phyloP scores from a whole-genome alignment of 2,888 invertebrate species.

The Hofmannophila pseudospretella region DNA sequence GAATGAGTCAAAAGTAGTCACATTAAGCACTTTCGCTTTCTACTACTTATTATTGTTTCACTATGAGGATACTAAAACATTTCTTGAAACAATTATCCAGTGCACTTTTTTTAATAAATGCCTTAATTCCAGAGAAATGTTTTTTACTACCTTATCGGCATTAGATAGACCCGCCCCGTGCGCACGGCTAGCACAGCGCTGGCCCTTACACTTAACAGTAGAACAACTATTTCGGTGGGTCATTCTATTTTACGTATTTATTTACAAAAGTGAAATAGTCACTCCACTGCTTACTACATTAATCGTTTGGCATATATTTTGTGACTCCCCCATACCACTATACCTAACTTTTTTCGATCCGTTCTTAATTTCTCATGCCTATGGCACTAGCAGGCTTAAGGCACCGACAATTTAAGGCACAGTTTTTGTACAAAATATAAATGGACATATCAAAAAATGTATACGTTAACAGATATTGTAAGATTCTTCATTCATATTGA shows the following conservation, averaged over 20 bases:
- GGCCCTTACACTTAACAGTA: too few species aligned
- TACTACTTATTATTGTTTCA: too few species aligned
- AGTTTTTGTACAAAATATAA: conserved; percentile 30
- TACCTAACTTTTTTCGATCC: conserved; percentile 40
- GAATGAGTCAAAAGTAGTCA: too few species aligned
- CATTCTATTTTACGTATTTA: conserved; percentile 57
- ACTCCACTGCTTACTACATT: conserved; percentile 39
- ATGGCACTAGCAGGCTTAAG: conserved; percentile 56
- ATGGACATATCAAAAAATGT: conserved; percentile 19
- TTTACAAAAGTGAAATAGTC: conserved; percentile 49
- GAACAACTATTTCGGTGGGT: conserved; percentile 65
- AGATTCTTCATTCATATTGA: conserved; percentile 18
- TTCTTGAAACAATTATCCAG: too few species aligned
- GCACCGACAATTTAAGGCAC: conserved; percentile 61
- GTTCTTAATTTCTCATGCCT: conserved; percentile 26
- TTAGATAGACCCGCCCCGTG: too few species aligned
- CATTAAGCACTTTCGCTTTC: too few species aligned
- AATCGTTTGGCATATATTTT: conserved; percentile 74
- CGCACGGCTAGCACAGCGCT: too few species aligned
- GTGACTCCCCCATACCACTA: conserved; percentile 69
- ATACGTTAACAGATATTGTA: conserved; percentile 8
- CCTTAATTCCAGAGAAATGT: too few species aligned
- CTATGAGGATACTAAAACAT: too few species aligned
- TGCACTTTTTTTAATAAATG: too few species aligned
- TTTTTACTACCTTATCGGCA: too few species aligned